Evolutionary conservation across 2,113 vertebrate genomes (phyloP).

Genomic region (Pangasianodon gigas): DNA sequence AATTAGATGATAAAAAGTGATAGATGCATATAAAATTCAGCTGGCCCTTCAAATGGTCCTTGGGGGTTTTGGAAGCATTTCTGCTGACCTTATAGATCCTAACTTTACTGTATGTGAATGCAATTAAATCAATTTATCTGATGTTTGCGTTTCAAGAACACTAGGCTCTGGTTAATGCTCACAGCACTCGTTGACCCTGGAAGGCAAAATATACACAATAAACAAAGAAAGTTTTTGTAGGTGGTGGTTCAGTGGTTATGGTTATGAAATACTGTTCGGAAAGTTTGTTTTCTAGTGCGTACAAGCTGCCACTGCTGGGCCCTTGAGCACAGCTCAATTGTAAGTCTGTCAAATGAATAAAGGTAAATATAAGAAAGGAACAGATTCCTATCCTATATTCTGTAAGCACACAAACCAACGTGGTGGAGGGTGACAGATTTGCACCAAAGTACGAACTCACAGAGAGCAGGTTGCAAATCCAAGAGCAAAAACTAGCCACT

Average conservation of each 20-base stretch:
- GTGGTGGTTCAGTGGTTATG: neutral
- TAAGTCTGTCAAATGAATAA: neutral
- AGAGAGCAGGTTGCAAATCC: conserved; percentile 49
- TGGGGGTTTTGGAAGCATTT: conserved; percentile 82
- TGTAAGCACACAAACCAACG: neutral
- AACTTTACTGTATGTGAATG: conserved; percentile 88
- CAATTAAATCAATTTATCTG: conserved; percentile 89
- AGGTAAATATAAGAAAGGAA: conserved; percentile 9
- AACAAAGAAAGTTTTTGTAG: neutral
- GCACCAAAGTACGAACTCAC: conserved; percentile 53
- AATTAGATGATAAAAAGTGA: conserved; percentile 99
- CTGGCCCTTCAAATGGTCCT: conserved; percentile 80
- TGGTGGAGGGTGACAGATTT: conserved; percentile 52
- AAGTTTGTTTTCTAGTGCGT: neutral
- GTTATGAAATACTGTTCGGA: neutral
- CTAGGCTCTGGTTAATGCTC: conserved; percentile 77
- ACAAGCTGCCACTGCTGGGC: neutral
- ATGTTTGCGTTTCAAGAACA: conserved; percentile 80
- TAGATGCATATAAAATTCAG: conserved; percentile 93
- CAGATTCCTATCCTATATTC: conserved; percentile 46
- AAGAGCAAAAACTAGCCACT: conserved; percentile 52
- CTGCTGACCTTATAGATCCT: conserved; percentile 91
- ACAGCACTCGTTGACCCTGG: conserved; percentile 64
- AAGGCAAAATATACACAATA: neutral
- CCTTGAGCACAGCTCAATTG: neutral